Conservation (phyloP, 1,140 invertebrate species). For the Bombus breviceps region DNA sequence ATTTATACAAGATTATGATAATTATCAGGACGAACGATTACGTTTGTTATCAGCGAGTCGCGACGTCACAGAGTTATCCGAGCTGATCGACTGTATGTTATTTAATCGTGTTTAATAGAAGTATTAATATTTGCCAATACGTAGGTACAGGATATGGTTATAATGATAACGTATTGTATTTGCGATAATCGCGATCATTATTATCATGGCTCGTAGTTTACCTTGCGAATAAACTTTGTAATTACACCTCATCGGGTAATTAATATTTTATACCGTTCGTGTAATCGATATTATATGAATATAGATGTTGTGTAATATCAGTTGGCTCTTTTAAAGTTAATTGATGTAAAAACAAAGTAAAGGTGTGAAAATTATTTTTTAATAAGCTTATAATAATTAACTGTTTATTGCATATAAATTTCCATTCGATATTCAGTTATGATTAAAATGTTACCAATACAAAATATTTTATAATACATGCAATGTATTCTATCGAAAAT, state of each 20-base stretch:
- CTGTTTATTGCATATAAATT: no score
- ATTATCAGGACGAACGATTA: neutral
- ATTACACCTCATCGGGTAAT: slow-evolving; percentile 2
- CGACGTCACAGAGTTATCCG: neutral
- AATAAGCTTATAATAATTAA: no score
- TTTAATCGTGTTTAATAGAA: slow-evolving; percentile 10
- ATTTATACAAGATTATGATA: slow-evolving; percentile 21
- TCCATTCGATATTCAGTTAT: no score
- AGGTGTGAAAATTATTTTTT: no score
- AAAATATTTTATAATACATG: no score
- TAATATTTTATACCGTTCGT: neutral
- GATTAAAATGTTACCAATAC: no score
- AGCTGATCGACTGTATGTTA: neutral
- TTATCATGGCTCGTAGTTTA: neutral
- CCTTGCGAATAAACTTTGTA: neutral
- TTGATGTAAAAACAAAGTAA: no score
- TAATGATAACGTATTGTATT: neutral
- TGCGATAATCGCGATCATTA: neutral
- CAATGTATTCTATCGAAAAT: no score
- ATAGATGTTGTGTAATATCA: neutral
- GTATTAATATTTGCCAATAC: slow-evolving; percentile 20
- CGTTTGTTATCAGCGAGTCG: no score
- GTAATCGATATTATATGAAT: neutral
- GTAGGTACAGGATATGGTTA: neutral
- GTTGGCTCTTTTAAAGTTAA: no score